Conservation (phyloP, 2,888 invertebrate species). For the Nomada fabriciana region DNA sequence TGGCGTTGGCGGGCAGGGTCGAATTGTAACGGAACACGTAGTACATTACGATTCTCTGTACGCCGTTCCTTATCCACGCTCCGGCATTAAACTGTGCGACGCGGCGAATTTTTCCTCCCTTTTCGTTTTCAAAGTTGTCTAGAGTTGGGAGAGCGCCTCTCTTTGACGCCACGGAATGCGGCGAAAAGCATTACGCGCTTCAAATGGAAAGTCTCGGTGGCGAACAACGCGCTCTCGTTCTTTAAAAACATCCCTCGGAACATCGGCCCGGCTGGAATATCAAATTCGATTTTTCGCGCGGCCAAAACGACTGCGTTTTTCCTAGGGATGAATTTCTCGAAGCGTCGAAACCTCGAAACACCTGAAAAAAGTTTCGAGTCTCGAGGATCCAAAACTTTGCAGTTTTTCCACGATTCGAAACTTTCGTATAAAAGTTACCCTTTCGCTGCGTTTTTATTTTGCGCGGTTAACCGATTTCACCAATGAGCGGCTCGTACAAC, state of each 20-base stretch:
- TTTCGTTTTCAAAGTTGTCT: conserved; percentile 8
- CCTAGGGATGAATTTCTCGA: too few species aligned
- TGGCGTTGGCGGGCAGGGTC: neutral
- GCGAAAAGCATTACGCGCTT: conserved; percentile 31
- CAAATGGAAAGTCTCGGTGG: conserved; percentile 13
- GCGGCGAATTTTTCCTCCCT: conserved; percentile 18
- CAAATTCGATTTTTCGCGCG: neutral
- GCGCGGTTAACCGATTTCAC: too few species aligned
- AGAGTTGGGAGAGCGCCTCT: conserved; percentile 16
- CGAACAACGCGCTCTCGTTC: neutral
- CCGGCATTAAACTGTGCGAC: conserved; percentile 26
- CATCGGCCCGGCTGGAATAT: neutral
- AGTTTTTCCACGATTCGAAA: too few species aligned
- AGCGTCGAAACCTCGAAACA: too few species aligned
- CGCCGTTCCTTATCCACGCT: conserved; percentile 25
- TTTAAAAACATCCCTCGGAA: conserved; percentile 4
- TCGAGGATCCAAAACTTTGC: too few species aligned
- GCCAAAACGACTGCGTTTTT: neutral
- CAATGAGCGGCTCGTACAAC: too few species aligned
- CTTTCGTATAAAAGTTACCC: too few species aligned
- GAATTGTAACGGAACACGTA: conserved; percentile 61
- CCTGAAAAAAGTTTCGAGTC: too few species aligned
- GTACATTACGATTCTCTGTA: conserved; percentile 39
- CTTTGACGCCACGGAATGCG: conserved; percentile 44
- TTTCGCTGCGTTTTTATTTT: too few species aligned